Conservation (phyloP, 2,113 vertebrate species). For the Lipophrys pholis region DNA sequence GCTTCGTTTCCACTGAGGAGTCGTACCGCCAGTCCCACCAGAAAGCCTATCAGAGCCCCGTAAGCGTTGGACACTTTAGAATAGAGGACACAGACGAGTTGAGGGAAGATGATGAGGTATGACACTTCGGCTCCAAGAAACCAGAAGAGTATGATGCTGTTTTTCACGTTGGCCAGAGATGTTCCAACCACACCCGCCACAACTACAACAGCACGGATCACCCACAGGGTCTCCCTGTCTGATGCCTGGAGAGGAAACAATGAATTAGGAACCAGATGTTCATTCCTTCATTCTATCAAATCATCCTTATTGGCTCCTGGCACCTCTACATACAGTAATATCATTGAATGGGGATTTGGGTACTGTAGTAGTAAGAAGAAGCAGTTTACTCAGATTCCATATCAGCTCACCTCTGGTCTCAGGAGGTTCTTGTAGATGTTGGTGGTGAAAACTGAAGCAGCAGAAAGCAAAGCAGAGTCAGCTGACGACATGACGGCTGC, state of each 20-base stretch:
- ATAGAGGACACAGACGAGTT: constrained; percentile 76
- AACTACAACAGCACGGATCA: constrained; percentile 78
- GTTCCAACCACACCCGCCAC: constrained; percentile 68
- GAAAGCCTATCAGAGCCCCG: constrained; percentile 70
- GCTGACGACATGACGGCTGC: constrained; percentile 70
- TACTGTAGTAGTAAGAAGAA: too few species aligned
- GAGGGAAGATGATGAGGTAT: constrained; percentile 80
- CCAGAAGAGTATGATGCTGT: constrained; percentile 78
- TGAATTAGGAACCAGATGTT: too few species aligned
- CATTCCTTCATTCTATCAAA: too few species aligned
- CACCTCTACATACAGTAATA: too few species aligned
- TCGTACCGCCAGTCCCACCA: constrained; percentile 73
- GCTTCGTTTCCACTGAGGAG: constrained; percentile 77
- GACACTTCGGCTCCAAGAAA: constrained; percentile 75
- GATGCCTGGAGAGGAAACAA: constrained; percentile 72
- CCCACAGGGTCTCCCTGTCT: constrained; percentile 76
- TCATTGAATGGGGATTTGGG: too few species aligned
- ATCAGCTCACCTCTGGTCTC: constrained; percentile 16
- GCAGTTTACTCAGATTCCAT: too few species aligned
- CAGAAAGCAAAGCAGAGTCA: constrained; percentile 73
- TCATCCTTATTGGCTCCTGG: too few species aligned
- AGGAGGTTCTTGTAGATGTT: constrained; percentile 61
- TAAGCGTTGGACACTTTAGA: constrained; percentile 77
- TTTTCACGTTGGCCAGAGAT: constrained; percentile 66
- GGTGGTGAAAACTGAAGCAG: constrained; percentile 65